phyloP scores from a whole-genome alignment of 2,797 vertebrate species.

The Eremophila alpestris region DNA sequence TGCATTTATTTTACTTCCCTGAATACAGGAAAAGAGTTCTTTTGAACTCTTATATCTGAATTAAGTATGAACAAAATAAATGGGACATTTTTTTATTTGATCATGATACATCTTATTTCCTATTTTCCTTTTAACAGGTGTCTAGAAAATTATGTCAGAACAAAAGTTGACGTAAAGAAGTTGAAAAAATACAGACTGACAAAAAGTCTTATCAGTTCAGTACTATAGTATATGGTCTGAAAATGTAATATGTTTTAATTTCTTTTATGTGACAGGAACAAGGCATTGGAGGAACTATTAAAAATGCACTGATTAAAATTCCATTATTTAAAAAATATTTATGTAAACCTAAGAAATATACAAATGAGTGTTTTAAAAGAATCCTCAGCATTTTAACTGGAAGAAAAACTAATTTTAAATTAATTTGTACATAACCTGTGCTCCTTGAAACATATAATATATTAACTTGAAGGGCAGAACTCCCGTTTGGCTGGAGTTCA shows the following conservation, averaged over 20 bases:
- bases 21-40: neutral
- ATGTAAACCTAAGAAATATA: neutral
- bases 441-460: neutral
- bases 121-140: neutral
- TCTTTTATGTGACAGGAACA: neutral
- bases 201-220: neutral
- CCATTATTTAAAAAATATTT: neutral
- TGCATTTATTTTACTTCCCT: neutral
- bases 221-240: neutral
- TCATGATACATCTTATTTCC: neutral
- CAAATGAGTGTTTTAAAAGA: neutral
- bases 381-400: accelerated
- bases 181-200: neutral
- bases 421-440: neutral
- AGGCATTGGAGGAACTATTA: neutral
- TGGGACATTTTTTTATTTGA: neutral
- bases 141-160: neutral
- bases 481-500: neutral
- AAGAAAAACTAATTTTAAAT: neutral
- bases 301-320: neutral
- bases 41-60: neutral
- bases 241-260: neutral
- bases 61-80: neutral
- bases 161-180: slow-evolving; percentile 20
- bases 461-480: neutral